phyloP scores from a whole-genome alignment of 2,797 vertebrate species.

The Cirrhinus mrigala region DNA sequence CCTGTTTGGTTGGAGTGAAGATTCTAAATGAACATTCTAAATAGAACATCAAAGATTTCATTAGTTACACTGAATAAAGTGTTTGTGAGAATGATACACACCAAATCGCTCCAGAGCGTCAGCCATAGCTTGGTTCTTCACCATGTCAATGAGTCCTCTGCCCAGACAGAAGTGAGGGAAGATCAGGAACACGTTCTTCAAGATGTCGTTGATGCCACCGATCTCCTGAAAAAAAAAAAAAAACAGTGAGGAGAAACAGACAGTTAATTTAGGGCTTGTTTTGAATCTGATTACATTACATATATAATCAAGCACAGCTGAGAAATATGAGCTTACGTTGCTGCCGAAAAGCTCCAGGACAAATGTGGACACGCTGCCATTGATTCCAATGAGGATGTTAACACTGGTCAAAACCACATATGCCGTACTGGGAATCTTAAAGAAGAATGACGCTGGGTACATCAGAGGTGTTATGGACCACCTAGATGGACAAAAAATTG shows the following conservation, averaged over 20 bases:
- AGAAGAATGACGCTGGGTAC: constrained; percentile 98
- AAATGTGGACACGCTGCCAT: constrained; percentile 96
- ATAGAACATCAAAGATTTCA: not conserved
- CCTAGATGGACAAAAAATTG: constrained; percentile 69
- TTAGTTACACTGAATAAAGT: not conserved
- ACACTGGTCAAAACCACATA: constrained; percentile 97
- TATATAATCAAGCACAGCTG: not conserved
- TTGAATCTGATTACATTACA: not conserved
- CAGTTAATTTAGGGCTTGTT: not conserved
- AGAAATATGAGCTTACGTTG: constrained; percentile 79
- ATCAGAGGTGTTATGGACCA: constrained; percentile 99
- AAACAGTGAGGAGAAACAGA: not conserved
- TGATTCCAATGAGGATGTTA: constrained; percentile 98
- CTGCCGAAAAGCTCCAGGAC: constrained; percentile 96
- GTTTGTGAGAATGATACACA: constrained; percentile 66
- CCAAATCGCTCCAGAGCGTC: constrained; percentile 96
- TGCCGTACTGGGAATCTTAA: constrained; percentile 97
- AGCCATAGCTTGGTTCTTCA: constrained; percentile 99
- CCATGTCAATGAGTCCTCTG: constrained; percentile 97
- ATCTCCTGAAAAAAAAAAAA: constrained; percentile 90
- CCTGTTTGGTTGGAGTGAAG: not conserved
- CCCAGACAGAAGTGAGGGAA: constrained; percentile 98
- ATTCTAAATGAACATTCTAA: not conserved
- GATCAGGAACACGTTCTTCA: constrained; percentile 96
- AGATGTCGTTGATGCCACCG: constrained; percentile 93